Base-by-base conservation (phyloP, 2,797 vertebrate species). In the Sebastolobus altivelis region DNA sequence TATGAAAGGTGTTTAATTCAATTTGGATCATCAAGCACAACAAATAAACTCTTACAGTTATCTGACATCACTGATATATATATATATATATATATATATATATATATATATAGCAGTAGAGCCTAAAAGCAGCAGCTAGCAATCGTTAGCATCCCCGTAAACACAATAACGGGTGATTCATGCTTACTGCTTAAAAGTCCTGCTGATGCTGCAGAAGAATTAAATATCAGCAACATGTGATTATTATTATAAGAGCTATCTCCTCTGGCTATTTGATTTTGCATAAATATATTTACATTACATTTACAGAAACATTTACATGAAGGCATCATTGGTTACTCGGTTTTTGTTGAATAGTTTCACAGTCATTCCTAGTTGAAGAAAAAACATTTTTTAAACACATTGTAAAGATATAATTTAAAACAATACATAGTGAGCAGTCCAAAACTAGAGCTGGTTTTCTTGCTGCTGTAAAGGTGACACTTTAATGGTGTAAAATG, bases 1-100 rank as follows among this genome's bases (percentile, higher is more conserved):
- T 65, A 65, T 25, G 7, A 87, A 60, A 56, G 25, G 46, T 20
- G 77, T 63, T 75, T 38, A 68, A 81, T 84, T 80, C 33, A 52
- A 75, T 43, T 35, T 69, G 62, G 75, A 78, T 78, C 54, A 76
- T 40, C n/a, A 16, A 16, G 35, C 33, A 35, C 60, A 71, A 79
- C 52, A 84, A 79, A 83, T 81, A 72, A 77, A 79, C 55, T 37
- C 18, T 16, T 52, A 52, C 8, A 52, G 49, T 52, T 52, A n/a
- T n/a, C 49, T 52, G 49, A 20, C 49, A n/a, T 46, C 43, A 46
- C 43, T 18, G 43, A 46, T 22, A 55, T 25, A 25, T 25, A 25
- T 25, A 46, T 22, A 55, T 25, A 55, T 1, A 12, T n/a, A 46
- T 18, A 1, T 20, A 52, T 3, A 10, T 46, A 46, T 8, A 9